Conservation (phyloP, 2,797 vertebrate genomes). For the Sarcoramphus papa region DNA sequence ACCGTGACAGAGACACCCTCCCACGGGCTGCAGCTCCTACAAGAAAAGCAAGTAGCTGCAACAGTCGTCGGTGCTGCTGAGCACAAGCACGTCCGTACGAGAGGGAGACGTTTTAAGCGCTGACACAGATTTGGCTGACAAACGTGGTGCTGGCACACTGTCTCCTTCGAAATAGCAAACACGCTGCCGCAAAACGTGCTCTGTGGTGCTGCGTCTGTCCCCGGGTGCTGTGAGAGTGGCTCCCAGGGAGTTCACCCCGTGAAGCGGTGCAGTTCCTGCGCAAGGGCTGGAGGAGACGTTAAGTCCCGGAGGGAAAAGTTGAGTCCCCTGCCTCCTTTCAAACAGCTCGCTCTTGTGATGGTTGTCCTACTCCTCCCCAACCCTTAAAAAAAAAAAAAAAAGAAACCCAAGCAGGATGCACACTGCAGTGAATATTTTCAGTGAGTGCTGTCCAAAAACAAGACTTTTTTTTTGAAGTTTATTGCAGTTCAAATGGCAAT, state of each 20-base stretch:
- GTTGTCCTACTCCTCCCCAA: neutral
- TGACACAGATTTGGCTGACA: conserved; percentile 45
- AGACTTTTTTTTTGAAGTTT: neutral
- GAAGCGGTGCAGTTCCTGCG: rapidly evolving
- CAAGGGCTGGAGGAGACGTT: neutral
- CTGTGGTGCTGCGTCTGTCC: neutral
- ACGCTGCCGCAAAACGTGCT: neutral
- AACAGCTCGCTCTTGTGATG: neutral
- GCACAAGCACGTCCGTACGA: neutral
- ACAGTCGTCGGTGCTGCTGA: neutral
- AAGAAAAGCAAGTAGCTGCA: conserved; percentile 38
- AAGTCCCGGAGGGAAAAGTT: neutral
- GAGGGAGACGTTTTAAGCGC: conserved; percentile 13
- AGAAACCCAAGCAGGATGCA: neutral
- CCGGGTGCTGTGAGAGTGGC: neutral
- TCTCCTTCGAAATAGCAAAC: conserved; percentile 2
- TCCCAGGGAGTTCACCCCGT: neutral
- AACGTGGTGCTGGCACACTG: neutral
- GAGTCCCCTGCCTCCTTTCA: neutral
- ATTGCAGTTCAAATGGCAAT: neutral
- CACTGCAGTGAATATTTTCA: neutral
- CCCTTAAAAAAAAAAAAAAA: neutral
- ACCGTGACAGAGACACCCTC: conserved; percentile 35
- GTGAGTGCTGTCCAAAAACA: neutral
- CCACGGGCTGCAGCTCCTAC: conserved; percentile 28